Evolutionary conservation across 1,140 invertebrate genomes (phyloP).

Genomic region (Cydia amplana): DNA sequence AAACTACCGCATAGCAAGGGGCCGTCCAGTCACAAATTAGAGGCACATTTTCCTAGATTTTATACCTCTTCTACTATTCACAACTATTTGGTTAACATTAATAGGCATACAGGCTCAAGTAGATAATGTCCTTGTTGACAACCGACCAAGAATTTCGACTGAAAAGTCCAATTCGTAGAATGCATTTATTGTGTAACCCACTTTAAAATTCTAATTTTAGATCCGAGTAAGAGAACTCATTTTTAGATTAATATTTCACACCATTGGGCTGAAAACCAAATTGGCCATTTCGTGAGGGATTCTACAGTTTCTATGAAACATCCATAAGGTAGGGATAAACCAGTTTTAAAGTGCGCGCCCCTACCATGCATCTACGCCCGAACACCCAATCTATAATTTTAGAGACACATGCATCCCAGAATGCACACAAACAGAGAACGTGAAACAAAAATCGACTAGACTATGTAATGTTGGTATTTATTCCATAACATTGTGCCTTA

Average conservation of each 20-base stretch:
- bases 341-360: too few relatives aligned
- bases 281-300: neutral
- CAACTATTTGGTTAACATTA: too few relatives aligned
- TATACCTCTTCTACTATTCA: too few relatives aligned
- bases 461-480: slow-evolving; percentile 6
- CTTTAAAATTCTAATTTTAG: neutral
- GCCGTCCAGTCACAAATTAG: too few relatives aligned
- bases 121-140: neutral
- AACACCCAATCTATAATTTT: too few relatives aligned
- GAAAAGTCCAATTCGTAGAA: neutral
- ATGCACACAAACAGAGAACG: neutral
- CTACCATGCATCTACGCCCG: too few relatives aligned
- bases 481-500: slow-evolving; percentile 2
- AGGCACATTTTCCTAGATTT: neutral
- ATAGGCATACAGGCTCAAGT: neutral
- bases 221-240: neutral
- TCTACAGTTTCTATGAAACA: neutral
- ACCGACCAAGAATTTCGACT: neutral
- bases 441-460: slow-evolving; percentile 5
- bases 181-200: neutral
- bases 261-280: neutral
- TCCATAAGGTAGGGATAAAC: neutral
- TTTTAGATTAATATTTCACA: neutral
- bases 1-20: too few relatives aligned
- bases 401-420: too few relatives aligned